These are phyloP conservation scores for Hypomecis punctinalis DNA, from an alignment of 2,888 invertebrate species.

Conservation along the genomic window DNA sequence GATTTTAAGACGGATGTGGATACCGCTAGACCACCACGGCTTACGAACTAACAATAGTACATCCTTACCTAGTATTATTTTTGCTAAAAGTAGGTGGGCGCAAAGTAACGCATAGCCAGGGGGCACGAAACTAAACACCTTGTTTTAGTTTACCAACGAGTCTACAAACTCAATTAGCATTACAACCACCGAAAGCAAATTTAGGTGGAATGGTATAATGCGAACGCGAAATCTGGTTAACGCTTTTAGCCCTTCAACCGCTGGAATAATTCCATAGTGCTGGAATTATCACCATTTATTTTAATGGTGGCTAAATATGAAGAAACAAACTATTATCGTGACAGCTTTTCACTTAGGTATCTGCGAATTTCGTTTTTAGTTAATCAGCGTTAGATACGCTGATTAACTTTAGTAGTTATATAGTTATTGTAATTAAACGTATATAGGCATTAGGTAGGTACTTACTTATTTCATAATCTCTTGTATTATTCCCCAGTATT, in stretches of 20 bases:
- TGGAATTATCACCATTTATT: slow-evolving; percentile 19
- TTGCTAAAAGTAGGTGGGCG: slow-evolving; percentile 38
- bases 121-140: slow-evolving; percentile 69
- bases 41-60: slow-evolving; percentile 3
- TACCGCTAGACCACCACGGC: no score
- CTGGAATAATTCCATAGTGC: slow-evolving; percentile 30
- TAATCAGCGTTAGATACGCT: no score
- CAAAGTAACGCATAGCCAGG: slow-evolving; percentile 56
- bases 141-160: slow-evolving; percentile 70
- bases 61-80: slow-evolving; percentile 5
- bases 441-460: no score
- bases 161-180: slow-evolving; percentile 73
- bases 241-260: slow-evolving; percentile 36
- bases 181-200: slow-evolving; percentile 66
- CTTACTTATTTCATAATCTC: no score
- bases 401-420: no score
- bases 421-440: no score
- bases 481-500: no score
- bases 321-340: background rate
- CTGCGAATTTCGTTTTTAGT: background rate
- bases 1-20: no score
- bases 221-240: slow-evolving; percentile 43
- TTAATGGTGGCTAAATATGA: background rate
- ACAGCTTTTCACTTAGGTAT: background rate
- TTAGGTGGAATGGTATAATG: slow-evolving; percentile 57